These are phyloP conservation scores for Harlomillsia oculata DNA, from an alignment of 1,140 invertebrate genomes.

Conservation along the genomic window DNA sequence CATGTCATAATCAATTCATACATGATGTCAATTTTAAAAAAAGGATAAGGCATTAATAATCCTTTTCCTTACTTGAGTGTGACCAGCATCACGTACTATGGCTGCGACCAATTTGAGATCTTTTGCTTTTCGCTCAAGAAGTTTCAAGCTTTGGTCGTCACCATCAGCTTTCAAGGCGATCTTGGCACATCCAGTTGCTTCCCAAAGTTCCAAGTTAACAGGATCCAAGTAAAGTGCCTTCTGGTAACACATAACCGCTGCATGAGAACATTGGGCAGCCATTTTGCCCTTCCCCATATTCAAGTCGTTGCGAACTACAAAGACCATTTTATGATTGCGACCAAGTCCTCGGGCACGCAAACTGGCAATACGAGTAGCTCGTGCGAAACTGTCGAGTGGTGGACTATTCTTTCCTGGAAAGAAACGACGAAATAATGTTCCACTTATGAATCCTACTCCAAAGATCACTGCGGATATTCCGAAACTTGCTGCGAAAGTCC, in stretches of 20 bases:
- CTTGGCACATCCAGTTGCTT: slow-evolving; percentile 50
- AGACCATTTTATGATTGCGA: slow-evolving; percentile 59
- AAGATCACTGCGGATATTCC: slow-evolving; percentile 35
- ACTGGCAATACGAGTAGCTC: slow-evolving; percentile 11
- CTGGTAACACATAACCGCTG: slow-evolving; percentile 68
- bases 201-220: slow-evolving; percentile 60
- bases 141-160: slow-evolving; percentile 52
- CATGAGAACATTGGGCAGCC: slow-evolving; percentile 71
- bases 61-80: slow-evolving; percentile 50
- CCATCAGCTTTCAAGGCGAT: slow-evolving; percentile 40
- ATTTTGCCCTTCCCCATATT: slow-evolving; percentile 93
- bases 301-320: slow-evolving; percentile 78
- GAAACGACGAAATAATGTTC: slow-evolving; percentile 26
- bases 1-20: too few relatives aligned
- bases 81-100: slow-evolving; percentile 74
- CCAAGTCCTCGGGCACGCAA: slow-evolving; percentile 14
- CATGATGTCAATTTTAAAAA: neutral
- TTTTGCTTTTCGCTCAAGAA: slow-evolving; percentile 57
- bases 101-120: slow-evolving; percentile 57
- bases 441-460: slow-evolving; percentile 37
- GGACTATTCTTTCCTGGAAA: neutral
- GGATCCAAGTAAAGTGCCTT: slow-evolving; percentile 53
- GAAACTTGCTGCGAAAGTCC: too few relatives aligned
- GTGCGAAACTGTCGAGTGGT: neutral
- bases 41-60: neutral